phyloP scores from a whole-genome alignment of 2,888 invertebrate genomes.

The Meiosimyza decipiens region DNA sequence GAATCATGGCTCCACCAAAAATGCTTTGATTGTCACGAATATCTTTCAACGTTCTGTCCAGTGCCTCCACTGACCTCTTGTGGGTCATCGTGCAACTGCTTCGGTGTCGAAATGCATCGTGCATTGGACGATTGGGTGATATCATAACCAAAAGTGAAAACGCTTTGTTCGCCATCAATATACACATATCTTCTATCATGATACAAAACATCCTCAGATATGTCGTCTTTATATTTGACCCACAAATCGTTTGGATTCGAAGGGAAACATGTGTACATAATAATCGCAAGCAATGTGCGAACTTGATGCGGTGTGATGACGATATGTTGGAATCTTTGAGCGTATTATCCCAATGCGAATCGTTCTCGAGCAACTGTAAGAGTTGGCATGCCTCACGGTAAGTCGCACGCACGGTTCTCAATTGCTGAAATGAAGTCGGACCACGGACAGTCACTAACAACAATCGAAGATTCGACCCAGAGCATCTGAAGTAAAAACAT shows the following conservation, averaged over 20 bases:
- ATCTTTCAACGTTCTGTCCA: too few relatives aligned
- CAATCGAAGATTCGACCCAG: conserved; percentile 55
- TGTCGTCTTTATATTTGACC: conserved; percentile 21
- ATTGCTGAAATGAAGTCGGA: conserved; percentile 54
- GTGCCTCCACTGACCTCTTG: too few relatives aligned
- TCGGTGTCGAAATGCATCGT: too few relatives aligned
- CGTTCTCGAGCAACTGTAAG: conserved; percentile 24
- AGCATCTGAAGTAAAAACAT: conserved; percentile 49
- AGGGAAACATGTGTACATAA: conserved; percentile 29
- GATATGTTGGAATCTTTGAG: conserved; percentile 20
- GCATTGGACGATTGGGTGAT: too few relatives aligned
- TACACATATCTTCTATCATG: too few relatives aligned
- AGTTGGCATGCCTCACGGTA: conserved; percentile 34
- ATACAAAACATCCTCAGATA: conserved; percentile 32
- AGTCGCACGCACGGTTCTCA: conserved; percentile 54
- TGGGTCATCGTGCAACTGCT: too few relatives aligned
- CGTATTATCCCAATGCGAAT: conserved; percentile 34
- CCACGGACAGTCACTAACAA: conserved; percentile 56
- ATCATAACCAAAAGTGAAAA: too few relatives aligned
- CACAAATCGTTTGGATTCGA: conserved; percentile 35
- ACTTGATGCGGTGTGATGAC: conserved; percentile 30
- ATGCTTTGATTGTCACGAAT: too few relatives aligned
- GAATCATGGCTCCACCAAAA: too few relatives aligned
- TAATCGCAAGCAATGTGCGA: conserved; percentile 30
- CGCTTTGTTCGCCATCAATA: too few relatives aligned